A percentile compares a stretch with the other conserved stretches of the same genome.
Conservation (phyloP, 2,797 vertebrate species). For the Sebastes nivosus region DNA sequence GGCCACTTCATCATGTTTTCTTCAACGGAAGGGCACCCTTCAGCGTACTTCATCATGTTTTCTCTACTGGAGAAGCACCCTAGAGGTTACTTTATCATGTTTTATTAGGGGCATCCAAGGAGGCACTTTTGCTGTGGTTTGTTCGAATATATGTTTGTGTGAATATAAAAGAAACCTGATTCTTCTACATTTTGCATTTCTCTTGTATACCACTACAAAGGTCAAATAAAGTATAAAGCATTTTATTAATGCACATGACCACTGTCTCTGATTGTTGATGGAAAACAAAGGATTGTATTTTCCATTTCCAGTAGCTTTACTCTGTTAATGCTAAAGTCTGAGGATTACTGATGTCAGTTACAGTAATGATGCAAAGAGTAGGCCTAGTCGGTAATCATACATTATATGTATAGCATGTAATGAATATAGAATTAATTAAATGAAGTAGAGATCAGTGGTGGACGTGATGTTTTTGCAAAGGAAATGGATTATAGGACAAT, state of each 20-base stretch:
- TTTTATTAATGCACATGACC: conserved; percentile 14
- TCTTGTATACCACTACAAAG: not conserved
- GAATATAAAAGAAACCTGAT: not conserved
- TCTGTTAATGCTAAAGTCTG: conserved; percentile 13
- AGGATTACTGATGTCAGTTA: conserved; percentile 44
- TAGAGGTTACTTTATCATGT: too few relatives aligned
- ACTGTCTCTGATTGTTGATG: conserved; percentile 10
- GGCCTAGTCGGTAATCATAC: conserved; percentile 2
- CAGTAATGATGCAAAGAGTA: not conserved
- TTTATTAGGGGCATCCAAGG: too few relatives aligned
- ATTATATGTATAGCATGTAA: conserved; percentile 22
- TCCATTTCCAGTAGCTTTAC: conserved; percentile 22
- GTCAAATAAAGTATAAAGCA: not conserved
- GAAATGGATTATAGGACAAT: not conserved
- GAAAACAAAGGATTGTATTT: conserved; percentile 43
- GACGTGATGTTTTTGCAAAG: not conserved
- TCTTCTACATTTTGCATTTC: not conserved
- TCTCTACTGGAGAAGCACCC: too few relatives aligned
- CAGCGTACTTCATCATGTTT: too few relatives aligned
- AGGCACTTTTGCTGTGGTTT: too few relatives aligned
- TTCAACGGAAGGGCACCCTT: too few relatives aligned
- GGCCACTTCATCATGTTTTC: too few relatives aligned
- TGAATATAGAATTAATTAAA: conserved; percentile 43
- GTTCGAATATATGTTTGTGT: not conserved
- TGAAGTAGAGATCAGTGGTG: conserved; percentile 11